Evolutionary conservation across 2,888 invertebrate genomes (phyloP), one percentile per base, ranked within the genome.

Genomic region (Odontocerum albicorne): DNA sequence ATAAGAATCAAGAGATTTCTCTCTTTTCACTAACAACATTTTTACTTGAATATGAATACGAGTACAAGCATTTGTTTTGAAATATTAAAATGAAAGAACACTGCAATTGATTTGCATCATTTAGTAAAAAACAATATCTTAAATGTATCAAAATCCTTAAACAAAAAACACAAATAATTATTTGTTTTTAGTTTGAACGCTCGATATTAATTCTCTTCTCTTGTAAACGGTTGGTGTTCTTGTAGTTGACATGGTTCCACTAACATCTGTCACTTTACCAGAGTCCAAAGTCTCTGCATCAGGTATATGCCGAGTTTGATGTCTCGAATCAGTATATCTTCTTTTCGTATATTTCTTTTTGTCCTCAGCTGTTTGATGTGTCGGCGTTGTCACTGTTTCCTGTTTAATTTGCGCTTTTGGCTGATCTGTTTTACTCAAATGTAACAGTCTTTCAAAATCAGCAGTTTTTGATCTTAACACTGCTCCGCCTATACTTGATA

Each of bases 131-230:
- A n/a, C n/a, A n/a, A n/a, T n/a, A n/a, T n/a, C n/a, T n/a, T n/a
- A n/a, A n/a, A n/a, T n/a, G n/a, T n/a, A n/a, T n/a, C n/a, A n/a
- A n/a, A n/a, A n/a, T n/a, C n/a, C n/a, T n/a, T n/a, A n/a, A n/a
- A n/a, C n/a, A n/a, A n/a, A n/a, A n/a, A n/a, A n/a, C n/a, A n/a
- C n/a, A 33, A 43, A 49, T 13, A 27, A 45, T 42, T 51, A 62
- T 54, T 62, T 62, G 38, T 62, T 57, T 39, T 67, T 66, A 19
- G 57, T 67, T 43, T 80, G 84, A 57, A 88, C 88, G 72, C 90
- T 90, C 36, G 90, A 88, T 65, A 92, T 91, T 53, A 91, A 75
- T 71, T 90, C 90, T 57, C 88, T 82, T 59, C 91, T 75, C 72
- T 91, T 91, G 81, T 90, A 91, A 15, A 88, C 82, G 47, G 82